Percentiles rank a stretch among this genome's conserved stretches.
Evolutionary conservation across 1,140 invertebrate species (phyloP).

Genomic region (Dendroctonus ponderosae): DNA sequence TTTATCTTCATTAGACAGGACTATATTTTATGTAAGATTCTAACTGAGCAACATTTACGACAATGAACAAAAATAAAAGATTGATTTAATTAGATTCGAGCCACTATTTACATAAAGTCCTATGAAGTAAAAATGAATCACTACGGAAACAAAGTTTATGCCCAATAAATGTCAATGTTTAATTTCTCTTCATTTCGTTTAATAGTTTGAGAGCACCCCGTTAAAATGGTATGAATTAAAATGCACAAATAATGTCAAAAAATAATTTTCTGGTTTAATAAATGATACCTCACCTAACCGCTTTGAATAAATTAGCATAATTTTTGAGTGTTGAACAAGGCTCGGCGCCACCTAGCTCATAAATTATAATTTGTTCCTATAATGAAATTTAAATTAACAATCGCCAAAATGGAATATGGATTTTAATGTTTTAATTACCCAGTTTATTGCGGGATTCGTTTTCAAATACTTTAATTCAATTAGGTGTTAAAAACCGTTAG

Average conservation of each 20-base stretch:
- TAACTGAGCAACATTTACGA: neutral
- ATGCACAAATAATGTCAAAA: conserved; percentile 32
- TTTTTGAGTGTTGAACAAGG: conserved; percentile 31
- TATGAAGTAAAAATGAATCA: neutral
- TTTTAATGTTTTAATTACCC: conserved; percentile 5
- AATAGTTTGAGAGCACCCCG: conserved; percentile 17
- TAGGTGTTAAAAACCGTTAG: too few species aligned
- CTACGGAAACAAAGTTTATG: conserved; percentile 19
- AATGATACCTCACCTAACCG: conserved; percentile 29
- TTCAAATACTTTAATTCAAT: too few species aligned
- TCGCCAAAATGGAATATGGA: conserved; percentile 15
- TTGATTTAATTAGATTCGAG: too few species aligned
- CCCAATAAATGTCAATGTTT: conserved; percentile 26
- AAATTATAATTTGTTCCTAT: conserved; percentile 32
- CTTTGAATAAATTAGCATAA: conserved; percentile 35
- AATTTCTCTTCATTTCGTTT: conserved; percentile 22
- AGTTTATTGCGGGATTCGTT: too few species aligned
- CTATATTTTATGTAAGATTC: too few species aligned
- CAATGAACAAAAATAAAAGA: neutral
- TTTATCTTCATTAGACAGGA: too few species aligned
- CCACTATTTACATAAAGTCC: too few species aligned
- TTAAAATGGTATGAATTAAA: conserved; percentile 29
- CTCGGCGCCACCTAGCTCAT: conserved; percentile 27
- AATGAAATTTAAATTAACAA: conserved; percentile 29
- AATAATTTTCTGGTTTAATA: conserved; percentile 31